phyloP scores from a whole-genome alignment of 2,113 vertebrate species.

The Pomatorhinus ruficollis region DNA sequence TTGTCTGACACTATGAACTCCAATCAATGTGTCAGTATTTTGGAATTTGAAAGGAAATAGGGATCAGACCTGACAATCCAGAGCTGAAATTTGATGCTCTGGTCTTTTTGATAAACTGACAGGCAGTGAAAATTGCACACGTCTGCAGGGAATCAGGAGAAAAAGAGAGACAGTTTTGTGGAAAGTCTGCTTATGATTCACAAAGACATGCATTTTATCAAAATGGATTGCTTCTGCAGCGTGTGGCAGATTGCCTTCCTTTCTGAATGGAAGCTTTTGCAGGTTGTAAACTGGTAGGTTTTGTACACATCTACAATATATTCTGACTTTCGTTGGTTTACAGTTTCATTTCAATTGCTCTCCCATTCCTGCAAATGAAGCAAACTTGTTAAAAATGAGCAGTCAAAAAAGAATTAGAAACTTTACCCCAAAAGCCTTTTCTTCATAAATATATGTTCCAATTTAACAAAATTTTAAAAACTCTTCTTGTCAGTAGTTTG shows the following conservation, averaged over 20 bases:
- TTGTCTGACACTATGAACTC: conserved; percentile 71
- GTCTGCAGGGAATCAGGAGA: conserved; percentile 53
- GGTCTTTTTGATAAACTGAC: conserved; percentile 70
- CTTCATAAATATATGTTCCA: neutral
- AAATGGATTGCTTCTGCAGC: conserved; percentile 45
- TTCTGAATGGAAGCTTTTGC: conserved; percentile 35
- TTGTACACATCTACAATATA: neutral
- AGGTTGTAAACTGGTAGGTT: conserved; percentile 24
- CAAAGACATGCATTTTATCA: conserved; percentile 50
- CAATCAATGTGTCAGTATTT: conserved; percentile 70
- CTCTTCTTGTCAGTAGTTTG: neutral
- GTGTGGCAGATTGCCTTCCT: conserved; percentile 23
- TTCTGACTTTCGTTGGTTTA: neutral
- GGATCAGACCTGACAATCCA: conserved; percentile 70
- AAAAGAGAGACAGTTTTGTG: conserved; percentile 49
- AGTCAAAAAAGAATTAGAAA: neutral
- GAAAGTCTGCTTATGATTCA: conserved; percentile 63
- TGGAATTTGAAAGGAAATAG: conserved; percentile 76
- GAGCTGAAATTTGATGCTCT: conserved; percentile 67
- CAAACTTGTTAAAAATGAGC: neutral
- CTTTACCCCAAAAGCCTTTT: neutral
- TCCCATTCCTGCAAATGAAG: conserved; percentile 1
- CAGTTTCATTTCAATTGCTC: neutral
- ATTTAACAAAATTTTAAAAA: neutral
- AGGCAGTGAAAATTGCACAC: conserved; percentile 64